Evolutionary conservation across 2,797 vertebrate genomes (phyloP), one percentile per base, ranked within the genome.

Genomic region (Synanceia verrucosa): DNA sequence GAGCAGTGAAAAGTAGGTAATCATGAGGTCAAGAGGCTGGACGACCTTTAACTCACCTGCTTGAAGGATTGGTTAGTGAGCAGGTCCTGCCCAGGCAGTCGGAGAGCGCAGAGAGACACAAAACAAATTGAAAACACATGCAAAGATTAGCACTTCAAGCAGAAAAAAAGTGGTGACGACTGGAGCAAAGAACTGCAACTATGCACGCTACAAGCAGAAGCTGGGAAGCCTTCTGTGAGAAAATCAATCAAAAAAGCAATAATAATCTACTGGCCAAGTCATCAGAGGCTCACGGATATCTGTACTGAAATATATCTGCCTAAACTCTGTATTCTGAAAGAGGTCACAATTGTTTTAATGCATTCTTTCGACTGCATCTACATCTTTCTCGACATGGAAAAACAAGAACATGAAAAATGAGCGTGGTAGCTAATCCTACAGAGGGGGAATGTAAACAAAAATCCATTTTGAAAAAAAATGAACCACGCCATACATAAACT

Each of bases 1-100:
- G 65, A 74, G 76, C 39, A 71, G 63, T 58, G 55, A 65, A n/a
- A 73, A 58, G 65, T 36, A 21, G 52, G 43, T 72, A 65, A 78
- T 21, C 36, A 50, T 56, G 55, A 65, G 47, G 56, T 50, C 46
- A 28, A 83, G 64, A 66, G 61, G 80, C 76, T 57, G 48, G 16
- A 76, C 59, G 53, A 69, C 29, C 51, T 51, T 72, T 37, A 67
- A 96, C 97, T 97, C 93, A 98, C 97, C 96, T 97, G 96, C 91
- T 95, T 97, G 90, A 93, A 96, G 93, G 95, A 94, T 92, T 95
- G 94, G 94, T 98, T 98, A 97, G 96, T 97, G 95, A 98, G 94
- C 95, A 97, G 96, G 90, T 99, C 97, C 97, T 98, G 95, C 88
- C 90, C 92, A 95, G 95, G 84, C 93, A 95, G 88, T 87, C 90